Conservation (phyloP, 2,113 vertebrate genomes). For the Vanacampus margaritifer region DNA sequence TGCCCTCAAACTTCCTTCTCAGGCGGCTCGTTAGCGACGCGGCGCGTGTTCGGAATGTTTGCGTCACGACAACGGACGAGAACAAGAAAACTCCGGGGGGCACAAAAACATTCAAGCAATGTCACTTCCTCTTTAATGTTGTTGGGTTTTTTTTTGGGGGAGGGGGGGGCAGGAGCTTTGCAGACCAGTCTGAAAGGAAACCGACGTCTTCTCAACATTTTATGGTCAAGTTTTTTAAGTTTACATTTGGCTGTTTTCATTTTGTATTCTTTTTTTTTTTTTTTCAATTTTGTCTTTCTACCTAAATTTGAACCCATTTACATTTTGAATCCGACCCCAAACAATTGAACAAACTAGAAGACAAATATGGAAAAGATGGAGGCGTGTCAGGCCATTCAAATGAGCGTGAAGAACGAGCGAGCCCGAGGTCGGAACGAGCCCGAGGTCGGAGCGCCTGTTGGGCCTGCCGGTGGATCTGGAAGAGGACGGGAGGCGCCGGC, state of each 20-base stretch:
- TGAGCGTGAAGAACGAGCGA: too few relatives aligned
- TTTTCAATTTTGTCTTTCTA: too few relatives aligned
- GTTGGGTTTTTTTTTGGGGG: too few relatives aligned
- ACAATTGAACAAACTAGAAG: too few relatives aligned
- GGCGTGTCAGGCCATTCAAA: too few relatives aligned
- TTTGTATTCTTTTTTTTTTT: too few relatives aligned
- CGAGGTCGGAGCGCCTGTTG: conserved; percentile 41
- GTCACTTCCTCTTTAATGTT: neutral
- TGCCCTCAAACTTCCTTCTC: conserved; percentile 39
- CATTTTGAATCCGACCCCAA: too few relatives aligned
- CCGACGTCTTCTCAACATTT: too few relatives aligned
- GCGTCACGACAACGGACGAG: conserved; percentile 9
- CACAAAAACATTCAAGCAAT: neutral
- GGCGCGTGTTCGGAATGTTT: conserved; percentile 2
- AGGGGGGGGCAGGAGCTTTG: neutral
- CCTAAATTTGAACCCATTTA: too few relatives aligned
- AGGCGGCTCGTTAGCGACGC: conserved; percentile 48
- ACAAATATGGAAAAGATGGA: neutral
- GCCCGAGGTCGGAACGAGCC: too few relatives aligned
- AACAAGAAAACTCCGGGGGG: conserved; percentile 1
- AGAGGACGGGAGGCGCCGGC: neutral
- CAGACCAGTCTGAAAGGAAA: neutral
- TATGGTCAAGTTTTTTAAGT: too few relatives aligned
- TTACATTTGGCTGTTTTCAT: too few relatives aligned
- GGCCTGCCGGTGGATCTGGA: conserved; percentile 24